These are phyloP conservation scores for Chrysaora quinquecirrha DNA, from an alignment of 30 jellyfish, hydroid and myxozoan species.

Conservation along the genomic window DNA sequence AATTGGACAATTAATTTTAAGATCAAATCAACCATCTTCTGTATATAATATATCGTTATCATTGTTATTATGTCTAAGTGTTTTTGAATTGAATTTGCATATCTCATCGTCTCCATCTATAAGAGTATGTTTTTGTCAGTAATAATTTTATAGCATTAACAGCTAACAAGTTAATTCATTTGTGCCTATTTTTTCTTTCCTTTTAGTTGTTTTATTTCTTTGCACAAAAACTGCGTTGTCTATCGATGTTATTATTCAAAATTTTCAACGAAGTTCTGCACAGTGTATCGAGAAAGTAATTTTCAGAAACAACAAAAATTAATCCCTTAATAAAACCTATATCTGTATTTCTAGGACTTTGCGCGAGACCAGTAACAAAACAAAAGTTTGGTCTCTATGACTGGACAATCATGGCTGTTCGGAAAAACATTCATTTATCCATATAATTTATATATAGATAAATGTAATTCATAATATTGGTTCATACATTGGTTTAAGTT, in stretches of 20 bases:
- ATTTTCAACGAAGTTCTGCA: background rate
- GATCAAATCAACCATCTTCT: background rate
- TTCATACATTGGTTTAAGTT: too few relatives aligned
- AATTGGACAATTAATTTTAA: conserved; percentile 23
- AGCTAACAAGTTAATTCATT: background rate
- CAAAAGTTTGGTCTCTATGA: too few relatives aligned
- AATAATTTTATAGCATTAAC: background rate
- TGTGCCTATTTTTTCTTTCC: background rate
- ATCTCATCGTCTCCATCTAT: background rate
- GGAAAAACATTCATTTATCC: too few relatives aligned
- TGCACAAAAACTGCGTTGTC: background rate
- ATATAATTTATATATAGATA: too few relatives aligned
- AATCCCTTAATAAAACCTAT: too few relatives aligned
- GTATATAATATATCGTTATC: too few relatives aligned
- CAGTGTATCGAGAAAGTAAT: background rate
- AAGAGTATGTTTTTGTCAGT: background rate
- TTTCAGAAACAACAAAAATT: too few relatives aligned
- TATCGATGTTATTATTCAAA: background rate
- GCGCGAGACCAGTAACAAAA: too few relatives aligned
- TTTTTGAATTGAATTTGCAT: background rate
- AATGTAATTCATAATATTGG: too few relatives aligned
- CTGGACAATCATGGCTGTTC: too few relatives aligned
- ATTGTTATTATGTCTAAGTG: background rate
- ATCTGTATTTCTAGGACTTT: too few relatives aligned
- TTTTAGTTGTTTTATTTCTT: too few relatives aligned